These are phyloP conservation scores for Catocala sponsa DNA, from an alignment of 2,888 invertebrate species.

Conservation along the genomic window DNA sequence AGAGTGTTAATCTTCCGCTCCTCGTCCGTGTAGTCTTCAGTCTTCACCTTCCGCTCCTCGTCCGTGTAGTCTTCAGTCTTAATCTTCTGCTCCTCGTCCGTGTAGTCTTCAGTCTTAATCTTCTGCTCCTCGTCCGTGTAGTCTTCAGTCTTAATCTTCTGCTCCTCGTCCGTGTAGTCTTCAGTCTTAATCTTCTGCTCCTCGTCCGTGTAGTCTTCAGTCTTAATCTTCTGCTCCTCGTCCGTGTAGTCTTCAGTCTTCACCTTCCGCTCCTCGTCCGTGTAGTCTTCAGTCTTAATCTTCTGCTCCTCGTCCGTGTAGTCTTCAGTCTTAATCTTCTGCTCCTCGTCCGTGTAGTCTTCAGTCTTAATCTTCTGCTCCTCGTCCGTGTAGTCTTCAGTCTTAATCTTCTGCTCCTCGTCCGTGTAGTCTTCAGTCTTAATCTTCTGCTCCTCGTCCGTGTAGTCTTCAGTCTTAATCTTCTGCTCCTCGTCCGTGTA, in stretches of 20 bases:
- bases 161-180: conserved; percentile 5
- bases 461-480: conserved; percentile 15
- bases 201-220: conserved; percentile 10
- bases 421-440: conserved; percentile 9
- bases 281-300: conserved; percentile 9
- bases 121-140: conserved; percentile 3
- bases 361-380: conserved; percentile 12
- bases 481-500: conserved; percentile 28
- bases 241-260: conserved; percentile 11
- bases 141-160: conserved; percentile 1
- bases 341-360: conserved; percentile 13
- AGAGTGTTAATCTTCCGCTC: no score
- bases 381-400: conserved; percentile 2
- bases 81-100: conserved; percentile 7
- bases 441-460: conserved; percentile 4
- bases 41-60: background rate
- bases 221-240: conserved; percentile 6
- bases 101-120: conserved; percentile 3
- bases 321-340: background rate
- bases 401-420: conserved; percentile 1
- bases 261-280: conserved; percentile 9
- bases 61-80: conserved; percentile 8
- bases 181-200: conserved; percentile 1
- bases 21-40: conserved; percentile 1
- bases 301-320: conserved; percentile 1